Evolutionary conservation across 2,797 vertebrate species (phyloP), one percentile per base, ranked within the genome.

Genomic region (Oreochromis mossambicus): DNA sequence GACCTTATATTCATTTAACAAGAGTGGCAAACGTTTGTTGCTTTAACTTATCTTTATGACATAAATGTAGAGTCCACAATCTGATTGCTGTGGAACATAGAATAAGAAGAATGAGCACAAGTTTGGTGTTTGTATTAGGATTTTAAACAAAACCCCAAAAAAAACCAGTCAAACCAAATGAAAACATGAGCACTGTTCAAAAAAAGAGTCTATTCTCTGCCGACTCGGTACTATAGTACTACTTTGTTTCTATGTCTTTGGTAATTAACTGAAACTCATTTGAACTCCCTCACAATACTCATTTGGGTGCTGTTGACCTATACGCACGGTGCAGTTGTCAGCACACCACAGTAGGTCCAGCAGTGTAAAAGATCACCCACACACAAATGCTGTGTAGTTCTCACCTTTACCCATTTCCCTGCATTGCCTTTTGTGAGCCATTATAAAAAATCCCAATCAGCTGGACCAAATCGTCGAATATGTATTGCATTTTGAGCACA

Each of bases 361-460:
- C 83, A 46, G 34, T 29, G 29, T 56, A 46, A 63, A 79, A 77
- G 78, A 48, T 68, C 24, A 79, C 51, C 46, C 26, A 85, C 83
- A 82, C 80, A 96, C 96, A 92, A 92, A 97, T 94, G 92, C 95
- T 95, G 95, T 96, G 97, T 95, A 96, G 95, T 95, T 96, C 96
- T 97, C 97, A 96, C 97, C 97, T 97, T 96, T 96, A 97, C 94
- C 96, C 90, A 85, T 86, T 91, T 73, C 86, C 86, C 83, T 86
- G 91, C 86, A 89, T 95, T 94, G 94, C 95, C 95, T 97, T 97
- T 97, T 96, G 96, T 95, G 95, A 96, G 95, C 97, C 96, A 97
- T 99, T 98, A 97, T 97, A 97, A 98, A 98, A 97, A 97, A 98
- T 98, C 96, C 97, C 97, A 98, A 98, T 99, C 97, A 98, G 97